Percentiles rank a stretch among this genome's conserved stretches.
These are phyloP conservation scores for Azemiops feae DNA, from an alignment of 2,113 vertebrate genomes.

Conservation along the genomic window DNA sequence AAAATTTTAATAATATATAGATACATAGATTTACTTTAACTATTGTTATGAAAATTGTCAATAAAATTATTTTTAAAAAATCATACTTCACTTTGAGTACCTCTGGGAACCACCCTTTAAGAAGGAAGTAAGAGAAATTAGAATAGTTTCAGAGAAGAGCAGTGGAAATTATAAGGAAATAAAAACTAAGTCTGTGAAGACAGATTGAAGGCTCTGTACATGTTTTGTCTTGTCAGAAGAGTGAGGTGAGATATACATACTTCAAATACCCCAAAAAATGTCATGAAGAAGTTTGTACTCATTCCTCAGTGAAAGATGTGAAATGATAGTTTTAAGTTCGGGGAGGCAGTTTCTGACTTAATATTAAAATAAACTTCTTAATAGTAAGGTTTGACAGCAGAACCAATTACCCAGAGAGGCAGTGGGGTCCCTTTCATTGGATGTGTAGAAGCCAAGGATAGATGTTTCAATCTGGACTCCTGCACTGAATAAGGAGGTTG, in stretches of 20 bases:
- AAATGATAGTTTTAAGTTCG: background rate
- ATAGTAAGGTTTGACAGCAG: background rate
- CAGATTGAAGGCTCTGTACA: background rate
- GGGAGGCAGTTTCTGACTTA: background rate
- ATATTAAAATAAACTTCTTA: background rate
- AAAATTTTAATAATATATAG: too few relatives aligned
- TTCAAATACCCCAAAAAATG: background rate
- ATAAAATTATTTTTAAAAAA: background rate
- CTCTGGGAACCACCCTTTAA: background rate
- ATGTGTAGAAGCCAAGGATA: background rate
- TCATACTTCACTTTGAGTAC: background rate
- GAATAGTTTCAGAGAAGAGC: background rate
- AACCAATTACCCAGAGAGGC: background rate
- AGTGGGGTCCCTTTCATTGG: background rate
- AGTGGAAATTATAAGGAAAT: background rate
- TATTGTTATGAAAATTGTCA: too few relatives aligned
- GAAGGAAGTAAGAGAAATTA: background rate
- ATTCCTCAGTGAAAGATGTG: background rate
- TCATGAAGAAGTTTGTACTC: background rate
- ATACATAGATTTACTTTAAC: too few relatives aligned
- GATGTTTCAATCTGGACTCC: background rate
- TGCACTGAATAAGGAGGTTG: background rate
- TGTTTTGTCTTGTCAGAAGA: background rate
- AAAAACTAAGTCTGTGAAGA: background rate
- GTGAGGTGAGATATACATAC: background rate